Evolutionary conservation across 2,113 vertebrate genomes (phyloP).

Genomic region (Erythrolamprus reginae): DNA sequence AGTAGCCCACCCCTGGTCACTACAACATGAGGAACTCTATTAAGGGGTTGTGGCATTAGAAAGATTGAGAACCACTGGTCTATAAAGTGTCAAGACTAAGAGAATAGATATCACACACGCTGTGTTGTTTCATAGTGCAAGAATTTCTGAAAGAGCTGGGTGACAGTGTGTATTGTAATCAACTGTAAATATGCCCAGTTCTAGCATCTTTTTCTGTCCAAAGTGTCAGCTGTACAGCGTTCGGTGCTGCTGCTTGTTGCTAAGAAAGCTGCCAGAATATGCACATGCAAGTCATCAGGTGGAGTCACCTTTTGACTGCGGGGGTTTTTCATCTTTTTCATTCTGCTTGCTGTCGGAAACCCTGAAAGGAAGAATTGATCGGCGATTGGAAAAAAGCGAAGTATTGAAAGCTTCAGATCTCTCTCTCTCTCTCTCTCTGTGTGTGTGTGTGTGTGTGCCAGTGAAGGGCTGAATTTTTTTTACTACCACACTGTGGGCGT

Average conservation of each 20-base stretch:
- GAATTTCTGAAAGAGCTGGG: not conserved
- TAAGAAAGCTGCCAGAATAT: not conserved
- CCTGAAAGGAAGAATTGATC: constrained; percentile 24
- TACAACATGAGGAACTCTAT: no score
- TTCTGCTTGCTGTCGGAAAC: not conserved
- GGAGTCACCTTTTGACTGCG: not conserved
- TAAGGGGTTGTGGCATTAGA: no score
- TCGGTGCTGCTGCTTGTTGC: not conserved
- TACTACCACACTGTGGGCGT: no score
- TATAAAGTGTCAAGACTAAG: no score
- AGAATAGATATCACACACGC: not conserved
- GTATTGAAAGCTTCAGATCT: not conserved
- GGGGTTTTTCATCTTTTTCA: not conserved
- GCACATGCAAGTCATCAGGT: not conserved
- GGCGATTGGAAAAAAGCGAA: not conserved
- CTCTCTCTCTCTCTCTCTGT: no score
- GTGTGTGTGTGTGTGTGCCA: no score
- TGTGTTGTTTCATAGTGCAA: not conserved
- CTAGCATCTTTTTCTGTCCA: not conserved
- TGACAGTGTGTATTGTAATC: not conserved
- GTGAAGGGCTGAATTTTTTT: no score
- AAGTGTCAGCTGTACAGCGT: not conserved
- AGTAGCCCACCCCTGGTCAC: no score
- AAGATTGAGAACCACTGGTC: no score
- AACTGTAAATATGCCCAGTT: not conserved